A percentile compares a stretch with the other conserved stretches of the same genome.
phyloP scores from a whole-genome alignment of 2,113 vertebrate species.

The Ictalurus furcatus region DNA sequence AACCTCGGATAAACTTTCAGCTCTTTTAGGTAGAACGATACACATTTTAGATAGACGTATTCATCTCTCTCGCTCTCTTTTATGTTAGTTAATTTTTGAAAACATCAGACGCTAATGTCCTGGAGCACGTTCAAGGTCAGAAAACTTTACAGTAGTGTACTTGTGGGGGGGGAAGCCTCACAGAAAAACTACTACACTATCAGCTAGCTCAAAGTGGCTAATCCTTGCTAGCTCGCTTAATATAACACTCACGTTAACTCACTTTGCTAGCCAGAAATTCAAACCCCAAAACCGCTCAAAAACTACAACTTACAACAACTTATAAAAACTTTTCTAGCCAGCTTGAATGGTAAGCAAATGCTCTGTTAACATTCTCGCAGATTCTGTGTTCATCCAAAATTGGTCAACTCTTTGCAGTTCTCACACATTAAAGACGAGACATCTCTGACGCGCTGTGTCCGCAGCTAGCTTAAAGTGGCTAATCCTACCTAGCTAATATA shows the following conservation, averaged over 20 bases:
- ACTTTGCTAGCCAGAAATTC: background rate
- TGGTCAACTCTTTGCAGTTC: background rate
- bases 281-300: background rate
- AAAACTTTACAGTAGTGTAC: background rate
- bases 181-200: background rate
- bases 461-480: background rate
- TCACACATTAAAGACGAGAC: background rate
- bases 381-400: background rate
- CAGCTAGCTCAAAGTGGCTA: background rate
- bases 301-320: background rate
- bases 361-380: background rate
- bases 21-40: too few species aligned
- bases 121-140: too few species aligned
- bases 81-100: too few species aligned
- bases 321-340: background rate
- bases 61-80: too few species aligned
- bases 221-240: background rate
- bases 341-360: background rate
- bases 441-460: background rate
- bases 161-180: too few species aligned
- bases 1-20: too few species aligned
- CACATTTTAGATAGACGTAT: too few species aligned
- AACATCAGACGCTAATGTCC: too few species aligned
- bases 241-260: background rate
- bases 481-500: background rate